Conservation (phyloP, 2,888 invertebrate genomes). For the Enchytraeus crypticus region DNA sequence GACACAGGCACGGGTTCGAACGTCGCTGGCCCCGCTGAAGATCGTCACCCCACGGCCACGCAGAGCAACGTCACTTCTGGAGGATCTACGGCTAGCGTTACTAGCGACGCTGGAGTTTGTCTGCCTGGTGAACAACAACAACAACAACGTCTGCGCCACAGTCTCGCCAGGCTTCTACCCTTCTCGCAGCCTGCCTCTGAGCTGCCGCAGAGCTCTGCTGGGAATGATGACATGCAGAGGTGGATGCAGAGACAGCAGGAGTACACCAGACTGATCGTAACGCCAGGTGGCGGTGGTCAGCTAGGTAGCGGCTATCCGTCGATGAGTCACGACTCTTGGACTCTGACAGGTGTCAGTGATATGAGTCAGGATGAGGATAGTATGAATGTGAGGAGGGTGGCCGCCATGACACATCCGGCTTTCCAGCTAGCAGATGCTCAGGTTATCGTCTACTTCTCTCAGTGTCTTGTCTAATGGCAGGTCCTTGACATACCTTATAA, state of each 20-base stretch:
- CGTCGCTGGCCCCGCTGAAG: no score
- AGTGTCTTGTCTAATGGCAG: no score
- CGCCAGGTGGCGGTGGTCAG: not conserved
- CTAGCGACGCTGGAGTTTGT: not conserved
- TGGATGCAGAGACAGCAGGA: conserved; percentile 89
- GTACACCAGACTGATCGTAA: conserved; percentile 13
- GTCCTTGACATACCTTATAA: no score
- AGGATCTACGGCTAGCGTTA: no score
- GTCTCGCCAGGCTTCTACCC: conserved; percentile 24
- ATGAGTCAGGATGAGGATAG: conserved; percentile 44
- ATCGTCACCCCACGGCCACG: no score
- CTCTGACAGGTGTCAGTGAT: conserved; percentile 35
- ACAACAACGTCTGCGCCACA: conserved; percentile 28
- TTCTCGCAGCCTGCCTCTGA: no score
- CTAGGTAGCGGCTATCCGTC: conserved; percentile 24
- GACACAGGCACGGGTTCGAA: no score
- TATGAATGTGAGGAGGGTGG: conserved; percentile 31
- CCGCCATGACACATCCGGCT: conserved; percentile 36
- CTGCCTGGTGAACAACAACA: conserved; percentile 20
- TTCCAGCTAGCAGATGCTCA: conserved; percentile 73
- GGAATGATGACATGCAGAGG: conserved; percentile 62
- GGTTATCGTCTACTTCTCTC: conserved; percentile 51
- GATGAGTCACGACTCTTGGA: conserved; percentile 39
- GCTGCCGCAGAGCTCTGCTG: not conserved
- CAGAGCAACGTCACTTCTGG: no score